Evolutionary conservation across 2,113 vertebrate species (phyloP).

Genomic region (Anthoscopus minutus): DNA sequence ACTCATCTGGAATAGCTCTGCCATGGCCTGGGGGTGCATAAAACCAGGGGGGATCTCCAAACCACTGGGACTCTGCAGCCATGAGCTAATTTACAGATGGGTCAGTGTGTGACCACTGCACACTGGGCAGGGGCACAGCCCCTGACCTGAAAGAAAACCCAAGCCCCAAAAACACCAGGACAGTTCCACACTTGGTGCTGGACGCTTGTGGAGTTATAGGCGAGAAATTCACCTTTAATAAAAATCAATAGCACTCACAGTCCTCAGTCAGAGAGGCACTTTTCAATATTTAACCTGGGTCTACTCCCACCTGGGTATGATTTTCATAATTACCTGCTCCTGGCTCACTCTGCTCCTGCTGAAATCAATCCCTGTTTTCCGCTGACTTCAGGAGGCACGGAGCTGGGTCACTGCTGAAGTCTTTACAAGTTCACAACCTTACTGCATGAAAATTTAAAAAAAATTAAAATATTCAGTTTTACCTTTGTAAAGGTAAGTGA

Average conservation of each 20-base stretch:
- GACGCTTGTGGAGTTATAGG: neutral
- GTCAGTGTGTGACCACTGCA: neutral
- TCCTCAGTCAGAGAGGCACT: neutral
- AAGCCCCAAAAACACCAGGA: neutral
- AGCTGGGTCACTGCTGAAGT: neutral
- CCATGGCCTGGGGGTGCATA: rapidly evolving
- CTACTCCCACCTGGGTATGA: neutral
- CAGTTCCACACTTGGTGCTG: neutral
- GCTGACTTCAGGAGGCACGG: neutral
- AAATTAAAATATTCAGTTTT: neutral
- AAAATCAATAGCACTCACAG: neutral
- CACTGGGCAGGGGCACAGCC: neutral
- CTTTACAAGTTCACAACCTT: neutral
- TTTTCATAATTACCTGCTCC: neutral
- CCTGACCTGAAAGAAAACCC: neutral
- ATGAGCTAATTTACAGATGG: rapidly evolving
- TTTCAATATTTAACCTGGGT: neutral
- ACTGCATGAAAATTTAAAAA: neutral
- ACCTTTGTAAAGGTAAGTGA: neutral
- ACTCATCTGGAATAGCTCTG: neutral
- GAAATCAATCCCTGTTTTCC: neutral
- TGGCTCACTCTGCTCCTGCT: neutral
- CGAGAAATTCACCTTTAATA: neutral
- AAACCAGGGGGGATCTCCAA: rapidly evolving
- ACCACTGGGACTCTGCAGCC: neutral